Evolutionary conservation across 2,797 vertebrate species (phyloP).

Genomic region (Enteromius paludinosus): DNA sequence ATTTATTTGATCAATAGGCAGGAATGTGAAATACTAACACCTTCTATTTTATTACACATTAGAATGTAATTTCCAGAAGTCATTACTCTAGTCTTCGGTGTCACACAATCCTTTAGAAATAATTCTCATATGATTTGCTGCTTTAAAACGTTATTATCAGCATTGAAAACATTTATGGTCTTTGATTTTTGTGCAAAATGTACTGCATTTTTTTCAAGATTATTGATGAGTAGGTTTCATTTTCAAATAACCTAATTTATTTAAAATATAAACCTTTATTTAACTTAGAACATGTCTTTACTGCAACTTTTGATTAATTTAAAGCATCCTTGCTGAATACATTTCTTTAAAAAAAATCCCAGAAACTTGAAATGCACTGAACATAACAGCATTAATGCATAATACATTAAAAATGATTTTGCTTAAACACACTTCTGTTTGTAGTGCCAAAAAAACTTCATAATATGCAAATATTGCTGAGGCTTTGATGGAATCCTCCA

Average conservation of each 20-base stretch:
- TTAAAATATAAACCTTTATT: neutral
- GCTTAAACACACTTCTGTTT: neutral
- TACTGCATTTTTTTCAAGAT: neutral
- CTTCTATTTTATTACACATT: neutral
- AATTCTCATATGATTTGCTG: neutral
- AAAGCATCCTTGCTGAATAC: neutral
- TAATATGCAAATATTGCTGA: neutral
- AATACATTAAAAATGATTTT: neutral
- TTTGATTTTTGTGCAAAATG: neutral
- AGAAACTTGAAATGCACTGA: neutral
- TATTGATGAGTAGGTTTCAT: neutral
- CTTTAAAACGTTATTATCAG: neutral
- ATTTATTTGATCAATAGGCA: neutral
- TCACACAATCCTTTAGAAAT: neutral
- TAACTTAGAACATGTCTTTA: neutral
- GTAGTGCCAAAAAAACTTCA: neutral
- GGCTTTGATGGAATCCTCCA: neutral
- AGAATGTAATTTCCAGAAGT: neutral
- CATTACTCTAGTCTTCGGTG: neutral
- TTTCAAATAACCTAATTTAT: neutral
- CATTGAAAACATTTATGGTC: neutral
- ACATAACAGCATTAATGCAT: neutral
- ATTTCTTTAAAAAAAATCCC: neutral
- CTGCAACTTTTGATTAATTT: neutral
- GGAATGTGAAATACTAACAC: neutral